Percentiles rank a stretch among this genome's conserved stretches.
phyloP scores from a whole-genome alignment of 2,797 vertebrate species.

The Podarcis lilfordi region DNA sequence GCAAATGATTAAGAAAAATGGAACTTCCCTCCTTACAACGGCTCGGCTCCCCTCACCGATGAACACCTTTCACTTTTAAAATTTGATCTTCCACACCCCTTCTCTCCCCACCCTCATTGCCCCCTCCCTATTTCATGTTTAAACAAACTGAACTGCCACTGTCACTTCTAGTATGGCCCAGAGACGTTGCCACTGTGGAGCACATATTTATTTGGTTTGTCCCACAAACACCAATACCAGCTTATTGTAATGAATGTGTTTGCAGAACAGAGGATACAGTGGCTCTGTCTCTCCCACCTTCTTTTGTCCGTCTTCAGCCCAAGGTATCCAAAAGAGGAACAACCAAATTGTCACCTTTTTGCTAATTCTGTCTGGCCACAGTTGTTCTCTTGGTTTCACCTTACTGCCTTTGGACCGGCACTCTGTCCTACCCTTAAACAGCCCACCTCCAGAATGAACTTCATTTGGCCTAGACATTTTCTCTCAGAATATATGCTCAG shows the following conservation, averaged over 20 bases:
- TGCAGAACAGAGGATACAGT: too few relatives aligned
- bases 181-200: too few relatives aligned
- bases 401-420: background rate
- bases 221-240: background rate
- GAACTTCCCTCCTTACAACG: too few relatives aligned
- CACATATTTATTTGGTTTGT: background rate
- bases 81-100: background rate
- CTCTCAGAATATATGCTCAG: background rate
- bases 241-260: background rate
- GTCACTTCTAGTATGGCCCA: background rate
- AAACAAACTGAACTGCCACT: background rate
- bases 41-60: background rate
- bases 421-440: background rate
- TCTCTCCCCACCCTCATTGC: background rate
- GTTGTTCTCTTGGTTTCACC: background rate
- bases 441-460: background rate
- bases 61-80: background rate
- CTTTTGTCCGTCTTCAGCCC: background rate
- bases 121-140: background rate
- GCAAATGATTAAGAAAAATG: background rate
- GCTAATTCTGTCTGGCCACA: accelerated
- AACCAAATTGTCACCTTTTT: background rate
- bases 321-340: background rate
- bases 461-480: background rate
- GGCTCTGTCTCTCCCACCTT: background rate